Percentiles rank a stretch among this genome's conserved stretches.
phyloP scores from a whole-genome alignment of 1,140 invertebrate genomes.

The Aplysia californica region DNA sequence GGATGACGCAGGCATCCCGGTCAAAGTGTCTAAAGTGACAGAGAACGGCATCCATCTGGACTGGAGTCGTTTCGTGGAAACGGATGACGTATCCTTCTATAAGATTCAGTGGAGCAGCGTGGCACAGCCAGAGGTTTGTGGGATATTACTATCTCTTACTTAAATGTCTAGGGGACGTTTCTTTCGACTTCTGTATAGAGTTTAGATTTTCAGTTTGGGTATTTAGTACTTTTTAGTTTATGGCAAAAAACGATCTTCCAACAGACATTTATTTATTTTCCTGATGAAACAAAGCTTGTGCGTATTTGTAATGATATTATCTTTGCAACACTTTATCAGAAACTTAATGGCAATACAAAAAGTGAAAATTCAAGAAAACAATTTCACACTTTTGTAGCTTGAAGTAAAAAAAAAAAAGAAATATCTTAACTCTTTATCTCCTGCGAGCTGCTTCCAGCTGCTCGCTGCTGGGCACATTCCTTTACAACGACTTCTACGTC shows the following conservation, averaged over 20 bases:
- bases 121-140: constrained; percentile 62
- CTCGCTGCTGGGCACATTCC: too few species aligned
- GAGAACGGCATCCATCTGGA: constrained; percentile 63
- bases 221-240: neutral
- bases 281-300: neutral
- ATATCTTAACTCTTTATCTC: too few species aligned
- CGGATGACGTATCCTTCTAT: constrained; percentile 56
- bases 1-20: constrained; percentile 56
- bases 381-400: too few species aligned
- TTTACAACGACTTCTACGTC: too few species aligned
- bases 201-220: neutral
- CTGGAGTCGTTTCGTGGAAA: constrained; percentile 61
- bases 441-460: too few species aligned
- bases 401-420: too few species aligned
- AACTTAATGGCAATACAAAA: too few species aligned
- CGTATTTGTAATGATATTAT: neutral
- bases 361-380: too few species aligned
- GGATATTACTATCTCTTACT: neutral
- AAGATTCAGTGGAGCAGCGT: constrained; percentile 66
- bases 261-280: too few species aligned
- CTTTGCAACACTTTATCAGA: too few species aligned
- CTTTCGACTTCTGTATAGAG: too few species aligned
- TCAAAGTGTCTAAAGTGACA: constrained; percentile 59
- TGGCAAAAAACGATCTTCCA: too few species aligned
- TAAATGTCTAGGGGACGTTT: neutral